A percentile compares a stretch with the other conserved stretches of the same genome.
phyloP scores from a whole-genome alignment of 2,113 vertebrate genomes.

The Fregata magnificens region DNA sequence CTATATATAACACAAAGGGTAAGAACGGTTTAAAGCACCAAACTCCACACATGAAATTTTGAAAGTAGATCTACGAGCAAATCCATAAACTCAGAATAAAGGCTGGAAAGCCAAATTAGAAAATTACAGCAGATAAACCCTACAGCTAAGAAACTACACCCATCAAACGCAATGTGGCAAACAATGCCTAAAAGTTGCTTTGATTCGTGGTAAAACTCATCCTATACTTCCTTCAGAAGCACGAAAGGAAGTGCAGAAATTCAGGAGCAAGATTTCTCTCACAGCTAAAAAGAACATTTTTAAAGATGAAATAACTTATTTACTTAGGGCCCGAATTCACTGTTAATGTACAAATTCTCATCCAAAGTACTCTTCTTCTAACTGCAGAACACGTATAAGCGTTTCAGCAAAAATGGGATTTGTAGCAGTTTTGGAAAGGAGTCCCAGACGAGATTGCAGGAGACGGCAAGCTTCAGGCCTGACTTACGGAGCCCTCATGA shows the following conservation, averaged over 20 bases:
- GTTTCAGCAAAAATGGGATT: background rate
- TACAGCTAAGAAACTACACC: background rate
- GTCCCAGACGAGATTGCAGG: background rate
- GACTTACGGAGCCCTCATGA: background rate
- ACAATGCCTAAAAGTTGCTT: background rate
- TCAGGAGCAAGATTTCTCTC: background rate
- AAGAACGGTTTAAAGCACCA: background rate
- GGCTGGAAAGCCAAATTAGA: background rate
- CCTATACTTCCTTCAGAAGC: background rate
- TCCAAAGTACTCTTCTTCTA: background rate
- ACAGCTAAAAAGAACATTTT: background rate
- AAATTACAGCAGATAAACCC: background rate
- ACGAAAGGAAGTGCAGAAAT: background rate
- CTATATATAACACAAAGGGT: background rate
- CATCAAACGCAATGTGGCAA: background rate
- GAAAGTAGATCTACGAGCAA: background rate
- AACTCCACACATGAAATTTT: background rate
- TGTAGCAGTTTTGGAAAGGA: background rate
- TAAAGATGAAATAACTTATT: background rate
- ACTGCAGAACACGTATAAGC: background rate
- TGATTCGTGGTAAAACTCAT: background rate
- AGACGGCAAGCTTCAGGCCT: background rate
- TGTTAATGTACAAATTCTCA: background rate
- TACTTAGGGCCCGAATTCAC: background rate
- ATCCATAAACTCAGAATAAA: background rate